Evolutionary conservation across 2,797 vertebrate genomes (phyloP), one percentile per base, ranked within the genome.

Genomic region (Triplophysa bombifrons): DNA sequence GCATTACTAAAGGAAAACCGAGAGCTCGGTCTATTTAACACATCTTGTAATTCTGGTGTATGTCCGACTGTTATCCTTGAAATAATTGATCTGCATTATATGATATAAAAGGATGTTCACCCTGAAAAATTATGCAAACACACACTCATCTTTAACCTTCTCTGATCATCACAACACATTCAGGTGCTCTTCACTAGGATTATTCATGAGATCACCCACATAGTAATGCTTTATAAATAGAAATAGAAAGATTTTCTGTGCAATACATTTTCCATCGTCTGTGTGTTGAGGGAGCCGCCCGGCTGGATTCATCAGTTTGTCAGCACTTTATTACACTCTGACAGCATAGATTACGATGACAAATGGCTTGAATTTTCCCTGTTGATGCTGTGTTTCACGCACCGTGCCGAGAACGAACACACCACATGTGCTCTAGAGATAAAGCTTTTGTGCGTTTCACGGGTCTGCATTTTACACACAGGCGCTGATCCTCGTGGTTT

Each of bases 311-410:
- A 86, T 85, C 83, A 80, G 56, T 83, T 78, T 82, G 85, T 87
- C 85, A 85, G 84, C 84, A 82, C 73, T 83, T 83, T 85, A 89
- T 85, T 88, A 85, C 56, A 30, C 53, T 73, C 73, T 85, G 82
- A 53, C 86, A 84, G 86, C 56, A 80, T 51, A 77, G 81, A 84
- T 86, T 85, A 85, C 79, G 79, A 86, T 85, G 86, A 86, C 67
- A 83, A 85, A 88, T 86, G 84, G 60, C 76, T 76, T 63, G 73
- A 70, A 55, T 75, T 76, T 78, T 80, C 66, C 38, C 38, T 46
- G 11, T 30, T 17, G 69, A 44, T 27, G 46, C 22, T 67, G 30
- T 13, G 25, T 38, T 72, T 76, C 72, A 70, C 46, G 67, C 46
- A 16, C 41, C 5, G n/a, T 22, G 25, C 44, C 58, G 72, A 72